phyloP scores from a whole-genome alignment of 2,113 vertebrate species.

The Gopherus evgoodei region DNA sequence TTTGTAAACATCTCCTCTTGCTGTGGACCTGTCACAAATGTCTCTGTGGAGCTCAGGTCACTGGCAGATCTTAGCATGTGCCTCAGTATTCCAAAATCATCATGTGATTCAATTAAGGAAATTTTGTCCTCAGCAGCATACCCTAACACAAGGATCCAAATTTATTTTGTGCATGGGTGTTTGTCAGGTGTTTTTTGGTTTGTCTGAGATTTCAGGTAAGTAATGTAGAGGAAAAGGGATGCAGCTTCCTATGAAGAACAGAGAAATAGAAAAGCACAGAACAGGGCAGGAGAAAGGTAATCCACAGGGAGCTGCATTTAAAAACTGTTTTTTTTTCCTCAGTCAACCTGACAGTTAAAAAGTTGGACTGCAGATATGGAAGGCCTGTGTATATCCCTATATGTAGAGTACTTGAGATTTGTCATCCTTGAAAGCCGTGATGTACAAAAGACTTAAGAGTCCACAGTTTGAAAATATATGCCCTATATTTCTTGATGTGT shows the following conservation, averaged over 20 bases:
- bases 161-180: not conserved
- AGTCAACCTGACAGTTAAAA: not conserved
- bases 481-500: not conserved
- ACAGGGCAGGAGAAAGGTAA: not conserved
- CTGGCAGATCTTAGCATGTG: not conserved
- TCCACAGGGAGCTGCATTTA: rapidly evolving
- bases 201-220: not conserved
- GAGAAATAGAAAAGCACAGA: not conserved
- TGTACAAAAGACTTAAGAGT: not conserved
- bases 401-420: not conserved
- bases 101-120: rapidly evolving
- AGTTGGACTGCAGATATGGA: too few relatives aligned
- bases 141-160: not conserved
- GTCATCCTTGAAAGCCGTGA: not conserved
- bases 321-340: not conserved
- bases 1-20: not conserved
- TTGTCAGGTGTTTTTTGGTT: not conserved
- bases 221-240: rapidly evolving
- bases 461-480: not conserved
- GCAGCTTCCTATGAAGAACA: not conserved
- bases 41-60: not conserved
- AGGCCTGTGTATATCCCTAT: not conserved
- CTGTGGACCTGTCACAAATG: rapidly evolving
- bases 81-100: rapidly evolving
- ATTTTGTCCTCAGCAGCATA: not conserved